Base-by-base conservation (phyloP, 2,113 vertebrate species). In the Nesoenas mayeri region DNA sequence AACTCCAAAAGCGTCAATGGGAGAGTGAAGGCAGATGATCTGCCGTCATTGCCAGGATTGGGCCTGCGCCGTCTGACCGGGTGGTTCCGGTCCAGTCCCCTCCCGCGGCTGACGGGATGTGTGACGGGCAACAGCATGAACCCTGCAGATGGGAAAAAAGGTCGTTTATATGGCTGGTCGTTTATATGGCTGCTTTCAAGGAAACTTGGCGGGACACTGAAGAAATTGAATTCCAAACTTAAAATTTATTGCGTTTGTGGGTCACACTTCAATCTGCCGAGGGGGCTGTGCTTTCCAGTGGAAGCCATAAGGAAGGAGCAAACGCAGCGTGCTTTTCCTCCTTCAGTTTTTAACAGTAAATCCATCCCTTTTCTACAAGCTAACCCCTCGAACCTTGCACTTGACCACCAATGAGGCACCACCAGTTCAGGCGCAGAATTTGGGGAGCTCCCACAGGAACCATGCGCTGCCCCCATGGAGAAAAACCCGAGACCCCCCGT, bases 381-480 rank as follows among this genome's bases (percentile, higher is more conserved):
- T 22, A 28, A 20, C 29, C n/a, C 73, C 50, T n/a, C 2, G n/a
- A 51, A 53, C n/a, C 50, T 77, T 15, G 36, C 36, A 9, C 31
- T 36, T 24, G 32, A 58, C 40, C 9, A 1, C 53, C n/a, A 31
- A 34, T 4, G 40, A 24, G 1, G 5, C 18, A 51, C 29, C 25
- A 31, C 12, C 1, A 1, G 2, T 40, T 32, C 0, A 1, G 34
- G 14, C 3, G 5, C 28, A 19, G n/a, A 58, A 89, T 79, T 3
- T 15, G 26, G 54, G 64, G 60, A 69, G 17, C 53, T 74, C 50
- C 65, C 1, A 1, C 1, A 8, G 20, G 29, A 64, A 47, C 17
- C 2, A 0, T 11, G 12, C 2, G 2, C 8, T 12, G 3, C 10
- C 3, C 16, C 21, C 29, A 12, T 0, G 1, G 20, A 51, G 9